Base-by-base conservation (phyloP, 2,113 vertebrate genomes). In the Grus americana region DNA sequence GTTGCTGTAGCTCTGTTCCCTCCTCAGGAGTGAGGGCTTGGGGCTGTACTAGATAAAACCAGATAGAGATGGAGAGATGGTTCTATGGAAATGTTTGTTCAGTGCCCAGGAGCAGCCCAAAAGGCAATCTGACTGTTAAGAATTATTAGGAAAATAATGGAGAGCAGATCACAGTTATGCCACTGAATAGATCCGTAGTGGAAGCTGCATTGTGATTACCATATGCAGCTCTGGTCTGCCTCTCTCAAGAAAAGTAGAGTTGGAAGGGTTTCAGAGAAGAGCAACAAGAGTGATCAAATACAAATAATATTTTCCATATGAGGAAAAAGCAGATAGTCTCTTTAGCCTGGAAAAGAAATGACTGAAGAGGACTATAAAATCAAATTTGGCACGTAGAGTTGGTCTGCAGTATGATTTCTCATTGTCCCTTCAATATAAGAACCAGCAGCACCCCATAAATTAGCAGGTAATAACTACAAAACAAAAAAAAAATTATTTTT, bases 241-340 rank as follows among this genome's bases (percentile, higher is more conserved):
- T 73, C 58, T 67, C 83, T 88, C 78, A 70, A 67, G 85, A 86
- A 92, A 94, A 96, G 49, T 2, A 50, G 32, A 83, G 55, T 47
- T 96, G 95, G 93, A 95, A 92, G 70, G 27, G 11, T 91, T 96
- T 96, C 86, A 92, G 89, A 91, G 90, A 94, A 62, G 66, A 88
- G 85, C 84, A 82, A 86, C 44, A 57, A 87, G 84, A 54, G 65
- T 86, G 81, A 95, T 91, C 66, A 95, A 85, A 96, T 86, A 91
- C 54, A 66, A 94, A 52, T 54, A 91, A 73, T 91, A 93, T 85
- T 95, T 94, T 95, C 94, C 93, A 88, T 66, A 55, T 83, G 92
- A 94, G 62, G 63, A 88, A 94, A 86, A 95, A 82, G 54, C 70
- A 83, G 66, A 65, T 75, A 85, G 73, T 82, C 49, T 92, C 40